Percentiles rank a stretch among this genome's conserved stretches.
Evolutionary conservation across 2,888 invertebrate species (phyloP).

Genomic region (Eudemis profundana): DNA sequence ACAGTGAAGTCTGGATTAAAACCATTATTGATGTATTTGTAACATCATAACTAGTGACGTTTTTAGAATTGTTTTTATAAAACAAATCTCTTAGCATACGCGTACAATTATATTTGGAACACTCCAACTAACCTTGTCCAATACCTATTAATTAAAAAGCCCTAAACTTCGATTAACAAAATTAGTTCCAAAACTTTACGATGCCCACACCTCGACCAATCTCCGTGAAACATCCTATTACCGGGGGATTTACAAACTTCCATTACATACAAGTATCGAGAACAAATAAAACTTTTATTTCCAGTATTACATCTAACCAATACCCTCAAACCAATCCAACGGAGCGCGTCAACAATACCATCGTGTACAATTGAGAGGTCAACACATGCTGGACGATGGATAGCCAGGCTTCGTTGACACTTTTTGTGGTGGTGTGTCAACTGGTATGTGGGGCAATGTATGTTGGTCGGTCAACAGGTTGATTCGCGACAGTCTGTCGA

Average conservation of each 20-base stretch:
- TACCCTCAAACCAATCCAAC: neutral
- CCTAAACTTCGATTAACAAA: neutral
- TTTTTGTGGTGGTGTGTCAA: neutral
- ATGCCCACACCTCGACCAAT: slow-evolving; percentile 10
- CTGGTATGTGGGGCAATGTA: neutral
- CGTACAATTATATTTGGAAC: too few relatives aligned
- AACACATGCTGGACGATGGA: neutral
- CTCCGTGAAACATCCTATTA: slow-evolving; percentile 13
- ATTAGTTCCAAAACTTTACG: slow-evolving; percentile 10
- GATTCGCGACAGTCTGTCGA: slow-evolving; percentile 2
- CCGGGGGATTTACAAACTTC: slow-evolving; percentile 24
- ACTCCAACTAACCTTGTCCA: too few relatives aligned
- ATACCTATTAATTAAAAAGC: neutral
- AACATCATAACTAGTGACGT: too few relatives aligned
- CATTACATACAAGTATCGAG: slow-evolving; percentile 22
- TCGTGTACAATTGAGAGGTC: neutral
- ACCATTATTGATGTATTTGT: too few relatives aligned
- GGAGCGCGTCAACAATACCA: neutral
- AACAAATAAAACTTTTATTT: slow-evolving; percentile 30
- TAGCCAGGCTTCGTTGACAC: slow-evolving; percentile 6
- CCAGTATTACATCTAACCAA: slow-evolving; percentile 3
- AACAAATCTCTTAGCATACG: too few relatives aligned
- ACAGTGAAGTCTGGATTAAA: too few relatives aligned
- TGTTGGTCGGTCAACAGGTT: slow-evolving; percentile 26
- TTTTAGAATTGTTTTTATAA: too few relatives aligned